A percentile compares a stretch with the other conserved stretches of the same genome.
Evolutionary conservation across 2,113 vertebrate genomes (phyloP).

Genomic region (Macroglossus sobrinus): DNA sequence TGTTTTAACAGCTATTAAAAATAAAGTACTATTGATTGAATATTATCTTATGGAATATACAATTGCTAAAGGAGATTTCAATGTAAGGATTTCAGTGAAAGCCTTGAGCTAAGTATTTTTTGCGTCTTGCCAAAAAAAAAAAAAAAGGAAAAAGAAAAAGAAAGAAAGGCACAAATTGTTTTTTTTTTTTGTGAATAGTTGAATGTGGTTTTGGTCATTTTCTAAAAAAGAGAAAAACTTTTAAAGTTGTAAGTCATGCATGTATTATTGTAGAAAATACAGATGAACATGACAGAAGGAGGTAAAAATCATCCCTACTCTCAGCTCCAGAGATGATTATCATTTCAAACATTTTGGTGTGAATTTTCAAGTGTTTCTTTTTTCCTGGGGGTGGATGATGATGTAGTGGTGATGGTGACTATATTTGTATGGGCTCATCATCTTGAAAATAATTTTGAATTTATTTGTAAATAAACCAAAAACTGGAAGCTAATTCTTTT

Average conservation of each 20-base stretch:
- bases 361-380: background rate
- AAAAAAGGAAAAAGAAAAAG: background rate
- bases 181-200: conserved; percentile 9
- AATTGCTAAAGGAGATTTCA: conserved; percentile 7
- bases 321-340: background rate
- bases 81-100: background rate
- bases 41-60: background rate
- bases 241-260: background rate
- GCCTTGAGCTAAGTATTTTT: background rate
- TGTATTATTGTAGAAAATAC: background rate
- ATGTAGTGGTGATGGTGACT: background rate
- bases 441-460: conserved; percentile 38
- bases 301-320: background rate
- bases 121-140: background rate
- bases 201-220: background rate
- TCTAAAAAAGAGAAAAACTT: background rate
- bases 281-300: background rate
- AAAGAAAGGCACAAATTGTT: background rate
- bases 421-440: background rate
- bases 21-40: background rate
- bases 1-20: conserved; percentile 4
- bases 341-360: background rate
- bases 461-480: conserved; percentile 9
- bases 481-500: no score
- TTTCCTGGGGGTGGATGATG: background rate